Percentiles rank a stretch among this genome's conserved stretches.
Conservation (phyloP, 1,140 invertebrate genomes). For the Coenobita brevimanus region DNA sequence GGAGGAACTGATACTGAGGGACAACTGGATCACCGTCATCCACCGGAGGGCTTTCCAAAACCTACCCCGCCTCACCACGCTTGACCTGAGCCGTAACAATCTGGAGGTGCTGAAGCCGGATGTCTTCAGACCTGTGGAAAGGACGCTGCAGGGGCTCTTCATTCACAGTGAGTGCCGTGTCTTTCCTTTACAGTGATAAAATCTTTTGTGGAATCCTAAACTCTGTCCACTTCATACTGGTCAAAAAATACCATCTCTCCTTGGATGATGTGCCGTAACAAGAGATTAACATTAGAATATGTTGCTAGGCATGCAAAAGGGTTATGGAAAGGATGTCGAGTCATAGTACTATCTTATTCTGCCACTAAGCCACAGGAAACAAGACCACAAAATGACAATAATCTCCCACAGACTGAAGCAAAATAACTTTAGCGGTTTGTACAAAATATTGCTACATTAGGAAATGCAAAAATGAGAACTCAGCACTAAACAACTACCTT, state of each 20-base stretch:
- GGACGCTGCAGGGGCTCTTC: conserved; percentile 38
- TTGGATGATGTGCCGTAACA: background rate
- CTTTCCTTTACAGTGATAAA: background rate
- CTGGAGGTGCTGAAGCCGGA: conserved; percentile 76
- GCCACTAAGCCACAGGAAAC: background rate
- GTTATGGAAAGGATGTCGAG: too few relatives aligned
- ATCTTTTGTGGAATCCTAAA: background rate
- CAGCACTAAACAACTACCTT: too few relatives aligned
- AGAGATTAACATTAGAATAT: too few relatives aligned
- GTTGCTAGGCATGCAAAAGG: too few relatives aligned
- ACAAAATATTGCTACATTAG: too few relatives aligned
- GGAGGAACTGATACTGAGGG: conserved; percentile 69
- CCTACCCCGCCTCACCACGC: conserved; percentile 73
- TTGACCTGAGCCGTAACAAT: conserved; percentile 87
- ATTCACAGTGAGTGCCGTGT: conserved; percentile 36
- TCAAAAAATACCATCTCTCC: background rate
- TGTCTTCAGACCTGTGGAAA: conserved; percentile 50
- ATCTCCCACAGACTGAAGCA: too few relatives aligned
- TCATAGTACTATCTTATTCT: too few relatives aligned
- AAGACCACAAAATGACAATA: background rate
- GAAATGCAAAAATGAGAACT: too few relatives aligned
- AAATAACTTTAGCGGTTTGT: too few relatives aligned
- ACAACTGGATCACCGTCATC: conserved; percentile 49
- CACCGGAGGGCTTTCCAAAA: conserved; percentile 40
- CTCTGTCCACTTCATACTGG: too few relatives aligned